phyloP scores from a whole-genome alignment of 2,888 invertebrate species.

The Quadroppia sp. region DNA sequence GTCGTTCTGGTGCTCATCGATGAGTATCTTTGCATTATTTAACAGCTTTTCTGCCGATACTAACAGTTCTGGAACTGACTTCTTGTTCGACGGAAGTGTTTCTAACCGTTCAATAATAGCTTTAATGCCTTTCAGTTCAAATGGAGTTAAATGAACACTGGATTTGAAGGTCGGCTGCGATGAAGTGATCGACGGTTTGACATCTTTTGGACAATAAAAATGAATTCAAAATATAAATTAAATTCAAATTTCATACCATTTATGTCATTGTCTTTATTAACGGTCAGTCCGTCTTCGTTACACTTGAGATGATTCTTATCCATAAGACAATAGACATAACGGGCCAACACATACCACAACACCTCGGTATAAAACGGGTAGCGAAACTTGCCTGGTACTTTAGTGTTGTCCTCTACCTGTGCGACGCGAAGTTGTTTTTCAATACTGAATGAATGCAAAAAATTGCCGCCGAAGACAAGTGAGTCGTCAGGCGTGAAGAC shows the following conservation, averaged over 20 bases:
- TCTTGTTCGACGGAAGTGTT: conserved; percentile 79
- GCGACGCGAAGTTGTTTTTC: conserved; percentile 93
- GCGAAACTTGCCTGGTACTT: conserved; percentile 94
- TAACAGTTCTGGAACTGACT: conserved; percentile 84
- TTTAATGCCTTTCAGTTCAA: conserved; percentile 58
- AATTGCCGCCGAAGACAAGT: conserved; percentile 96
- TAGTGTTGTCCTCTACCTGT: conserved; percentile 85
- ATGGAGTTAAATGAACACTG: conserved; percentile 52
- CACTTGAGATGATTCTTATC: conserved; percentile 69
- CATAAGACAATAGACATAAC: conserved; percentile 80
- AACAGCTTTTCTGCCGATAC: conserved; percentile 83
- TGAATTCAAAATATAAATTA: background rate
- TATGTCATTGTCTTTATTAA: background rate
- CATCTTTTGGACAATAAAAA: background rate
- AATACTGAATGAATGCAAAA: conserved; percentile 90
- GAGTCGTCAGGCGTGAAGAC: conserved; percentile 95
- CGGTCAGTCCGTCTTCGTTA: conserved; percentile 50
- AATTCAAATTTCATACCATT: conserved; percentile 1
- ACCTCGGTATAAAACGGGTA: conserved; percentile 98
- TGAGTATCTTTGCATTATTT: conserved; percentile 72
- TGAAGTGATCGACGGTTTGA: conserved; percentile 48
- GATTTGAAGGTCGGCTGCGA: background rate
- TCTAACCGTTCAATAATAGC: conserved; percentile 88
- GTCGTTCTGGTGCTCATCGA: conserved; percentile 82
- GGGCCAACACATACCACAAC: conserved; percentile 93